A percentile compares a stretch with the other conserved stretches of the same genome.
Conservation (phyloP, 2,888 invertebrate species). For the Troides oblongomaculatus region DNA sequence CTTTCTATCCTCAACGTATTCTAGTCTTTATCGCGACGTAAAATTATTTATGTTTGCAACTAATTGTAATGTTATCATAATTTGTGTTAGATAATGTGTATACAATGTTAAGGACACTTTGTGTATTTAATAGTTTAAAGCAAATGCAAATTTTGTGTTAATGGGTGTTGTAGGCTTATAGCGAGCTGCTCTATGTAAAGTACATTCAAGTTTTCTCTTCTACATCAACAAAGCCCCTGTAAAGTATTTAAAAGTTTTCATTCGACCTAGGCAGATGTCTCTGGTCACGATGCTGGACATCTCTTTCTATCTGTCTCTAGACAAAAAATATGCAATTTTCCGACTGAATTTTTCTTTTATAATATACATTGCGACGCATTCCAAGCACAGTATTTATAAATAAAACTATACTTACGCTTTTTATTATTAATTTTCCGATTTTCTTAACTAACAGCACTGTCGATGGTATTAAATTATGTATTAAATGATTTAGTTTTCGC, state of each 20-base stretch:
- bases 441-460: slow-evolving; percentile 41
- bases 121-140: slow-evolving; percentile 51
- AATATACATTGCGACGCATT: slow-evolving; percentile 64
- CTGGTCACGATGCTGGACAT: slow-evolving; percentile 66
- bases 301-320: slow-evolving; percentile 47
- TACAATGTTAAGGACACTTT: slow-evolving; percentile 62
- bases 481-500: slow-evolving; percentile 37
- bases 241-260: slow-evolving; percentile 51
- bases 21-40: slow-evolving; percentile 76
- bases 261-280: slow-evolving; percentile 47
- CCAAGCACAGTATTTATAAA: slow-evolving; percentile 67
- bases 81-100: slow-evolving; percentile 55
- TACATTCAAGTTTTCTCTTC: slow-evolving; percentile 62
- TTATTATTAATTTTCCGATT: slow-evolving; percentile 42
- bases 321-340: slow-evolving; percentile 38
- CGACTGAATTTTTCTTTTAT: slow-evolving; percentile 55
- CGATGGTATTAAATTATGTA: slow-evolving; percentile 43
- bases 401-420: slow-evolving; percentile 55
- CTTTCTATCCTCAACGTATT: slow-evolving; percentile 79
- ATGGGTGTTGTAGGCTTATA: slow-evolving; percentile 68
- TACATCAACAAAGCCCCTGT: slow-evolving; percentile 55
- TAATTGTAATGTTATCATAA: slow-evolving; percentile 73
- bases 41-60: slow-evolving; percentile 69
- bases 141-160: slow-evolving; percentile 55
- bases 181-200: slow-evolving; percentile 61